Evolutionary conservation across 1,140 invertebrate genomes (phyloP).

Genomic region (Caerostris extrusa): DNA sequence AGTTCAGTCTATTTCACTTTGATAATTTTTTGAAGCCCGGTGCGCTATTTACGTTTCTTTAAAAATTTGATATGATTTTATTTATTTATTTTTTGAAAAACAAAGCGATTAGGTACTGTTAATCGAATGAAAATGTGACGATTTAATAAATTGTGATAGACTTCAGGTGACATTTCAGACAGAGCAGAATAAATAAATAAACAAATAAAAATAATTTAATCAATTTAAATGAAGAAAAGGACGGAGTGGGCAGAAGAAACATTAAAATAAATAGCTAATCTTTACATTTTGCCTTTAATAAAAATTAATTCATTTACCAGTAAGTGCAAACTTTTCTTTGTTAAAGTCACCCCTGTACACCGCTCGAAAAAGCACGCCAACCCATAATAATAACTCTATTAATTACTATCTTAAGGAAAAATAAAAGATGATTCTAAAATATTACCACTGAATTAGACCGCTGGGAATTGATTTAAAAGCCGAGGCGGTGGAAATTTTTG

Average conservation of each 20-base stretch:
- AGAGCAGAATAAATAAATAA: no score
- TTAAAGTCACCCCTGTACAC: conserved; percentile 52
- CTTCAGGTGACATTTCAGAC: no score
- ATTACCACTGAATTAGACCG: conserved; percentile 70
- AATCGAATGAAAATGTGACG: no score
- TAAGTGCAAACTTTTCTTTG: conserved; percentile 59
- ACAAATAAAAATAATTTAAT: no score
- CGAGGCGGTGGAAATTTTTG: conserved; percentile 49
- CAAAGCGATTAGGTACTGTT: no score
- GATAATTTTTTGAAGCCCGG: no score
- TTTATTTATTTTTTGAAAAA: no score
- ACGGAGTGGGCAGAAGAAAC: background rate
- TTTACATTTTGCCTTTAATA: conserved; percentile 42
- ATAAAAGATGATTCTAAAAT: conserved; percentile 70
- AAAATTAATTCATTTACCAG: conserved; percentile 58
- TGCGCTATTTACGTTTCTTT: no score
- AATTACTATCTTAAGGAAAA: conserved; percentile 62
- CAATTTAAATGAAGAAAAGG: no score
- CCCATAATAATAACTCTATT: conserved; percentile 67
- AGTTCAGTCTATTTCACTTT: no score
- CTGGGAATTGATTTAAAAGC: conserved; percentile 70
- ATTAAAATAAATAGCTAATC: background rate
- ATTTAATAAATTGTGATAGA: no score
- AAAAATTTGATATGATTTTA: no score
- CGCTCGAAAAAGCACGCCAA: background rate